Conservation (phyloP, 92 coral and sea anemone species). For the Hydrozoanthus gracilis region DNA sequence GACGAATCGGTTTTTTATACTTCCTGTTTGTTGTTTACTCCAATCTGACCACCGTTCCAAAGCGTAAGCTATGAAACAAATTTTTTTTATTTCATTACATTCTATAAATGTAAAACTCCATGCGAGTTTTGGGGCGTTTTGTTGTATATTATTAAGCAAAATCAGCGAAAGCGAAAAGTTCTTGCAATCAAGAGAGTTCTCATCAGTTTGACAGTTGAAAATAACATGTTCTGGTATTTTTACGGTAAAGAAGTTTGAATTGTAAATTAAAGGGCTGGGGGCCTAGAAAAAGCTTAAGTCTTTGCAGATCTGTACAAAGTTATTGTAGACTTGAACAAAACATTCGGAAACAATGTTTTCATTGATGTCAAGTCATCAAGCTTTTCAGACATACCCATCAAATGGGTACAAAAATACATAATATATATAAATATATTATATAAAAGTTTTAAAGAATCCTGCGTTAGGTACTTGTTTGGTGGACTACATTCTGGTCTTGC, state of each 20-base stretch:
- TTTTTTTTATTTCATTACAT: not conserved
- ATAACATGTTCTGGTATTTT: not conserved
- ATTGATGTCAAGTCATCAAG: not conserved
- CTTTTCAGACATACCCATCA: not conserved
- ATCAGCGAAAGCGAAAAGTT: not conserved
- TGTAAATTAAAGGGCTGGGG: not conserved
- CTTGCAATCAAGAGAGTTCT: not conserved
- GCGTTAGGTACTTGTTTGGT: not conserved
- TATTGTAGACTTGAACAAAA: not conserved
- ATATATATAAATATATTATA: not conserved
- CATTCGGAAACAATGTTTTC: constrained; percentile 10
- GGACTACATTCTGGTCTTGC: constrained; percentile 2
- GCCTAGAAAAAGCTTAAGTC: not conserved
- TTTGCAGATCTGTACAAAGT: not conserved
- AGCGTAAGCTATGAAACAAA: no score
- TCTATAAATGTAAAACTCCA: not conserved
- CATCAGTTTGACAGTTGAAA: not conserved
- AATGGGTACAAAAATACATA: constrained; percentile 4
- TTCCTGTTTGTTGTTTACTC: no score
- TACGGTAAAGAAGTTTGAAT: not conserved
- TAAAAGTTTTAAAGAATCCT: not conserved
- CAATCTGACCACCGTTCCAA: no score
- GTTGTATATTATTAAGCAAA: not conserved
- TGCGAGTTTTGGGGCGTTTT: not conserved
- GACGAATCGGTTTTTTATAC: no score